These are phyloP conservation scores for Aphrophora alni DNA, from an alignment of 2,888 invertebrate species.

Conservation along the genomic window DNA sequence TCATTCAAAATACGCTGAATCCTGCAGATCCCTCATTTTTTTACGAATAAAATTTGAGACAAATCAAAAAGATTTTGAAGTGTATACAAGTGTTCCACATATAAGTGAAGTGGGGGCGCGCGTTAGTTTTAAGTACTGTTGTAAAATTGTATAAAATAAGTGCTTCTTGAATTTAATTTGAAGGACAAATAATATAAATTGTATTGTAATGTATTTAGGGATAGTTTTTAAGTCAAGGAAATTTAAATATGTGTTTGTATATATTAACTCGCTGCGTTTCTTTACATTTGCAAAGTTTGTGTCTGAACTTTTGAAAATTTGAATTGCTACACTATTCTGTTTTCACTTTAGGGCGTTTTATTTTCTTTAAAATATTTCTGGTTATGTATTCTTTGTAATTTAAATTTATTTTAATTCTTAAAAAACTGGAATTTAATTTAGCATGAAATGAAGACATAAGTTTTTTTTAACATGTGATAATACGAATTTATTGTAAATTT, in stretches of 20 bases:
- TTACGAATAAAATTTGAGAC: neutral
- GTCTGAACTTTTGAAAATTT: too few species aligned
- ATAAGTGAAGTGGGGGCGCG: neutral
- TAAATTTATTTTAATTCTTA: too few species aligned
- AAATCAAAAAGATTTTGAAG: neutral
- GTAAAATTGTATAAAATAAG: neutral
- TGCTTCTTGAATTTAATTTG: neutral
- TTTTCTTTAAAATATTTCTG: too few species aligned
- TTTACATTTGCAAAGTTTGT: neutral
- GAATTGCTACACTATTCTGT: too few species aligned
- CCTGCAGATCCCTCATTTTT: neutral
- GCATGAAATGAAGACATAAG: too few species aligned
- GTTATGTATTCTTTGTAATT: too few species aligned
- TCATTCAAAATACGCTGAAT: neutral
- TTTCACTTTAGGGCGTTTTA: too few species aligned
- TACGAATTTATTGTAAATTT: too few species aligned
- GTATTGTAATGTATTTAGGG: neutral
- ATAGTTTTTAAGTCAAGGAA: neutral
- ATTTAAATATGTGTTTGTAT: neutral
- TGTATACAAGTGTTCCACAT: neutral
- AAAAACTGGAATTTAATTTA: too few species aligned
- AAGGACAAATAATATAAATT: neutral
- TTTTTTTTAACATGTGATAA: too few species aligned
- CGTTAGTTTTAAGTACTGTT: neutral
- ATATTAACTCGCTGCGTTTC: neutral